A percentile compares a stretch with the other conserved stretches of the same genome.
phyloP scores from a whole-genome alignment of 2,888 invertebrate species.

The Bombylius major region DNA sequence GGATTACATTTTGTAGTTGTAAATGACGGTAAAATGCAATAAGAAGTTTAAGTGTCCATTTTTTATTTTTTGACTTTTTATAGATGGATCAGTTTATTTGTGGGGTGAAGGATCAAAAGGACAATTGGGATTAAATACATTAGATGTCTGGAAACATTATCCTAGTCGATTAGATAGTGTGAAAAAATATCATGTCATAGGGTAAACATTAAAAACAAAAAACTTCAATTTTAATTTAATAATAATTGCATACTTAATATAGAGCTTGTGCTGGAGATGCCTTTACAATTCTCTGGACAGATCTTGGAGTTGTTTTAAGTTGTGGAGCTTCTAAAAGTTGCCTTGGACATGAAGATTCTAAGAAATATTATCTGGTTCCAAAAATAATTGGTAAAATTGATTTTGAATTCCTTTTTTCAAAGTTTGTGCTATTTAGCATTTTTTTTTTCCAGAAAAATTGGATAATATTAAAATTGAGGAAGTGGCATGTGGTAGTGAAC shows the following conservation, averaged over 20 bases:
- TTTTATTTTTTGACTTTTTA: conserved; percentile 6
- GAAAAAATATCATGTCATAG: conserved; percentile 45
- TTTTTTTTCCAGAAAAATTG: conserved; percentile 31
- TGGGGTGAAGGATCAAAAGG: conserved; percentile 58
- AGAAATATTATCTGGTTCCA: conserved; percentile 40
- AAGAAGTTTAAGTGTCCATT: not conserved
- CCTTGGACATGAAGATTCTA: conserved; percentile 51
- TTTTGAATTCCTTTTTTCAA: not conserved
- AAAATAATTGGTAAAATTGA: conserved; percentile 39
- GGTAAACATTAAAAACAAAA: conserved; percentile 25
- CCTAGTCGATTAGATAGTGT: conserved; percentile 48
- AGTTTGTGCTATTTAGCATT: not conserved
- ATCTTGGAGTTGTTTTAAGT: conserved; percentile 53
- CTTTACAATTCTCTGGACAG: conserved; percentile 54
- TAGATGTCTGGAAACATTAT: conserved; percentile 40
- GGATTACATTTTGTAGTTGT: conserved; percentile 45
- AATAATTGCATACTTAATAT: not conserved
- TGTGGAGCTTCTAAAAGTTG: conserved; percentile 51
- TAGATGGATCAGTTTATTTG: conserved; percentile 49
- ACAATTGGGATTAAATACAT: conserved; percentile 47
- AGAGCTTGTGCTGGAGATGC: conserved; percentile 50
- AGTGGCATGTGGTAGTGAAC: conserved; percentile 48
- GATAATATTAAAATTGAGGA: conserved; percentile 46
- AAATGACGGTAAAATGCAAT: conserved; percentile 35
- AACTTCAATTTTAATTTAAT: too few species aligned